Evolutionary conservation across 2,113 vertebrate species (phyloP), one percentile per base, ranked within the genome.

Genomic region (Psammodynastes pulverulentus): DNA sequence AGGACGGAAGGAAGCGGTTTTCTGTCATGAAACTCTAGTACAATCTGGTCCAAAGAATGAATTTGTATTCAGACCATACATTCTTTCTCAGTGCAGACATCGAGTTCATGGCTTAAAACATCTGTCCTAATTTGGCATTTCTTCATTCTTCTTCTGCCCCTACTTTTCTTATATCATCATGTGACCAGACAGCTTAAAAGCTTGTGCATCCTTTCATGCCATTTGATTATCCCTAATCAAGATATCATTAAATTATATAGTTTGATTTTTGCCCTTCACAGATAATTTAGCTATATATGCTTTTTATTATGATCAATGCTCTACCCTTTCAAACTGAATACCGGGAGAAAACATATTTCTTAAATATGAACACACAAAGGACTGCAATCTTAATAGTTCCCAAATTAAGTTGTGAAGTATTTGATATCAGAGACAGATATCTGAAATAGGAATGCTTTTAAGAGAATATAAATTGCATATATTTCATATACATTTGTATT

Each of bases 401-500:
- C 48, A 39, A 84, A 90, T 62, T 49, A 51, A 39, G 39, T 19
- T 29, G 13, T 90, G 3, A 90, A 39, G 9, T 84, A 84, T 43
- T 53, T 84, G 13, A 84, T 34, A 53, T 29, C 24, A 49, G 19
- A 43, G 9, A 67, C 13, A 23, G 4, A 45, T 23, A 79, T 79
- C 17, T 79, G 17, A 79, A 79, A 79, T 19, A 79, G 34, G 34
- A 21, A 3, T 9, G 3, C 56, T 88, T 45, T 88, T 88, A 90
- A 89, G 87, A 87, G 86, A 91, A 96, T 51, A 87, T 87, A 87
- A 51, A 51, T 21, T 87, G 26, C 6, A 26, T 86, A n/a, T n/a
- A 48, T 49, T 86, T 46, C 29, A 51, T 51, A 87, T 34, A 87
- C 26, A 51, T 17, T 29, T 86, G 46, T 29, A 49, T 49, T 49